Evolutionary conservation across 2,888 invertebrate species (phyloP).

Genomic region (Dendrolimus pini): DNA sequence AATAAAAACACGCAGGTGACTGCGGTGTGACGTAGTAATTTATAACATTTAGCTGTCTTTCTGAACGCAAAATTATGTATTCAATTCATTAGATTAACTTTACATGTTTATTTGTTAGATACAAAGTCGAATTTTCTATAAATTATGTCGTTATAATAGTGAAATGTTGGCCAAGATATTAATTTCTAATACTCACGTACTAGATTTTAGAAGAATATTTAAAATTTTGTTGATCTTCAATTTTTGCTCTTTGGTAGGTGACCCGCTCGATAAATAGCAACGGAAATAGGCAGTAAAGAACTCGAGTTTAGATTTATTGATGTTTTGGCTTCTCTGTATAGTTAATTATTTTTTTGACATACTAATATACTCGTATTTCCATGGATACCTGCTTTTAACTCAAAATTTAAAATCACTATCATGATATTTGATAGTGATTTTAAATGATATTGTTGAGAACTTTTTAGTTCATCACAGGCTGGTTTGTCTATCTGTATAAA

Average conservation of each 20-base stretch:
- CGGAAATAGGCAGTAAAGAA: no score
- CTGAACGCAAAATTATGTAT: not conserved
- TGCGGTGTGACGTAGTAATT: conserved; percentile 37
- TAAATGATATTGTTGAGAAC: no score
- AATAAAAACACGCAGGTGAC: conserved; percentile 56
- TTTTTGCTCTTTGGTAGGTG: no score
- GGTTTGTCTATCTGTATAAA: no score
- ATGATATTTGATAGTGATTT: no score
- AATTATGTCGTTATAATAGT: not conserved
- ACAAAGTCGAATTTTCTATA: not conserved
- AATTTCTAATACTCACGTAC: not conserved
- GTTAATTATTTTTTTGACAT: no score
- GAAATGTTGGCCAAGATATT: not conserved
- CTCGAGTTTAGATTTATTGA: not conserved
- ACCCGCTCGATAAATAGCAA: no score
- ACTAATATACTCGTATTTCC: no score
- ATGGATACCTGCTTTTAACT: no score
- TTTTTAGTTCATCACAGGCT: no score
- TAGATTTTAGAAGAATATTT: not conserved
- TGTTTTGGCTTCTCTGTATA: not conserved
- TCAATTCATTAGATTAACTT: not conserved
- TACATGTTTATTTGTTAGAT: conserved; percentile 18
- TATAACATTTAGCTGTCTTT: conserved; percentile 31
- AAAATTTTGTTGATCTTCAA: no score
- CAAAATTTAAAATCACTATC: no score